Evolutionary conservation across 2,113 vertebrate species (phyloP), one percentile per base, ranked within the genome.

Genomic region (Microcebus tavaratra): DNA sequence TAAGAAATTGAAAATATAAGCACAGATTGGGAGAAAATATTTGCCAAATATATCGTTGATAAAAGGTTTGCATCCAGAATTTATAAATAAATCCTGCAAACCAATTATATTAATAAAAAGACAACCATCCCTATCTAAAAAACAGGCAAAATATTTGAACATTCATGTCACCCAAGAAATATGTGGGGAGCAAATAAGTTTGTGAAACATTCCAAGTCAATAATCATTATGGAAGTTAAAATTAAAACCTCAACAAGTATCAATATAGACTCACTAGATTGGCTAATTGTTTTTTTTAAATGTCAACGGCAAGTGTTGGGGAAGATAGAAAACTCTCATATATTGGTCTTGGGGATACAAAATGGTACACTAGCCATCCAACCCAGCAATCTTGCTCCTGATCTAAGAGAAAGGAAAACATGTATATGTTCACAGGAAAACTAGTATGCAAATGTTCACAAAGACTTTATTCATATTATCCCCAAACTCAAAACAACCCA

Each of bases 351-450:
- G 31, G 45, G 31, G 42, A 73, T 93, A n/a, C 20, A 83, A 82
- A 94, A 83, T 50, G 34, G 17, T 79, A 36, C 6, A 82, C n/a
- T 34, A 45, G 12, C 36, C 53, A 57, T 39, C 12, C 55, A 9
- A 88, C 6, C 11, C 50, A 89, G 23, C 0, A 67, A 42, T 89
- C 50, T 95, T 53, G 50, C 42, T 88, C 34, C 1, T 78, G 36
- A 61, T 81, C 81, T 90, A 95, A 45, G 61, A 93, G 34, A 90
- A 88, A 90, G 81, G 12, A 88, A 91, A 68, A 63, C 23, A 55
- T 4, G 57, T 15, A 55, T 3, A 63, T 15, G 3, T 34, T 83
- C 29, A 88, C 12, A 87, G 0, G 7, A 90, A 93, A 42, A 63
- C 8, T 27, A 93, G 42, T 25, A 75, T 73, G 12, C 15, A 83